Evolutionary conservation across 2,797 vertebrate species (phyloP).

Genomic region (Acrossocheilus fasciatus): DNA sequence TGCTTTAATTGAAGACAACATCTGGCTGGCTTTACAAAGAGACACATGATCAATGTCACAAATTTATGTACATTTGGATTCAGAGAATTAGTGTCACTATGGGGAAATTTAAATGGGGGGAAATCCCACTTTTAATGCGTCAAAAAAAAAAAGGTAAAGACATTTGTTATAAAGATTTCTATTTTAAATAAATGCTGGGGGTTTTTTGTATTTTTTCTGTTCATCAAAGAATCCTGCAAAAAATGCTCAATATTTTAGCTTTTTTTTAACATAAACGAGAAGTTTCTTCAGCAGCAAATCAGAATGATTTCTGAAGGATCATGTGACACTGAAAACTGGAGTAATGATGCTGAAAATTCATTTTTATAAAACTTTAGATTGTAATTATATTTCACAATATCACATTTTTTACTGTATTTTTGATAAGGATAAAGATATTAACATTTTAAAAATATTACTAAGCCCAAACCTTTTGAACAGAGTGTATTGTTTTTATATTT

Average conservation of each 20-base stretch:
- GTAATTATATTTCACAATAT: neutral
- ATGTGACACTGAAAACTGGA: neutral
- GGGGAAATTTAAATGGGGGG: neutral
- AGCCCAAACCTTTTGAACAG: neutral
- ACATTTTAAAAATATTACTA: neutral
- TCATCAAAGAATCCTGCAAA: too few relatives aligned
- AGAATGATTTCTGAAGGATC: neutral
- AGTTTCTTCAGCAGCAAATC: neutral
- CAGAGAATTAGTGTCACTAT: neutral
- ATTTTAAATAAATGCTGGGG: too few relatives aligned
- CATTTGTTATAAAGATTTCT: neutral
- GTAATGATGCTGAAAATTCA: neutral
- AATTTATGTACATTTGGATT: neutral
- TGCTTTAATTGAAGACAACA: neutral
- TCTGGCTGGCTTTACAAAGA: neutral
- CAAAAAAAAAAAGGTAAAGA: neutral
- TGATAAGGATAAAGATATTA: neutral
- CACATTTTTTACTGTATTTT: neutral
- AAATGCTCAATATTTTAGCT: neutral
- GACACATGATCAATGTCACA: neutral
- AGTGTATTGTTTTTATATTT: neutral
- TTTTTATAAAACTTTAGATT: neutral
- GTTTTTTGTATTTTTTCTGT: too few relatives aligned
- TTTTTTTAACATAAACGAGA: neutral
- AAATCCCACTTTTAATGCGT: neutral